Base-by-base conservation (phyloP, 1,140 invertebrate species). In the Macrobrachium rosenbergii region DNA sequence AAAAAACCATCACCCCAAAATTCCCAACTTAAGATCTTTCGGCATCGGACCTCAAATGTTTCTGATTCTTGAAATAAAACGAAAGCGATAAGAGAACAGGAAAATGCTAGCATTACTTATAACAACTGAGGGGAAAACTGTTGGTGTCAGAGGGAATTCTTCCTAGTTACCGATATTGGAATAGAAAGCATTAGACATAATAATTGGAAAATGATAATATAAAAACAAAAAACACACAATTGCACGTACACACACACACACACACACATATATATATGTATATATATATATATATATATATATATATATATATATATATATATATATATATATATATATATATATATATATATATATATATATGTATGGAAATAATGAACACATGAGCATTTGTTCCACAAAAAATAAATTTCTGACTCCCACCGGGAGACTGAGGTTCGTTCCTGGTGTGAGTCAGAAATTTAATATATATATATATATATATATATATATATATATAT, bases 241-340 rank as follows among this genome's bases (percentile, higher is more conserved):
- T 67, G 8, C 17, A 67, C 23, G 8, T 16, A 67, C 23, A 64
- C 63, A 64, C 21, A 69, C 28, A 69, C 17, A 69, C 28, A 21
- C 64, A 69, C 28, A 69, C 28, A 69, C 28, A 52, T 52, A 52
- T 52, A 52, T 52, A 52, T 52, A 52, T 52, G 10, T 52, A 52
- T 52, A 21, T n/a, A 69, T 69, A 69, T 69, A 69, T n/a, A 69
- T 69, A 69, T 69, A 69, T 69, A 67, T 19, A 67, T 6, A 67
- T 19, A 11, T 16, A 67, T 19, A 67, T 16, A 67, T 19, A 67
- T 67, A 67, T 19, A 67, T 67, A 67, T n/a, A 69, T 19, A 69
- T n/a, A 69, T 11, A 69, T 69, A 69, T 69, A 69, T 69, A 69
- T 69, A 69, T 69, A 69, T 69, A 69, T 69, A 69, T 69, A 67